Conservation (phyloP, 1,140 invertebrate genomes). For the Micrasema longulum region DNA sequence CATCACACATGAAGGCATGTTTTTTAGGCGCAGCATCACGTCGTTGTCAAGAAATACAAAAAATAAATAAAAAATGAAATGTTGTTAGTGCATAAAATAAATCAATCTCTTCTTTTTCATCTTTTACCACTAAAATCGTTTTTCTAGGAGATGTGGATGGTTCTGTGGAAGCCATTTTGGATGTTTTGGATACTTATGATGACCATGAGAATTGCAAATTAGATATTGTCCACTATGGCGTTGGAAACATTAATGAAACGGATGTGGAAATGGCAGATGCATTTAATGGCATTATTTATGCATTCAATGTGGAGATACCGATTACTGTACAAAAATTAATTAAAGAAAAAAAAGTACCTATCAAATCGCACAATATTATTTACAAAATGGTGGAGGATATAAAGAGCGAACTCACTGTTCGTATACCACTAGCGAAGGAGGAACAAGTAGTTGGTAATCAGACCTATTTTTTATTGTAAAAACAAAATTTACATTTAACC, state of each 20-base stretch:
- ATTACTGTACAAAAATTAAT: slow-evolving; percentile 62
- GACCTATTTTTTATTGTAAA: too few species aligned
- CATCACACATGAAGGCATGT: too few species aligned
- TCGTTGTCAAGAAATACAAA: too few species aligned
- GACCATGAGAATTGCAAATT: slow-evolving; percentile 80
- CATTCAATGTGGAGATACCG: slow-evolving; percentile 81
- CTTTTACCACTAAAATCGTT: too few species aligned
- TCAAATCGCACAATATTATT: slow-evolving; percentile 87
- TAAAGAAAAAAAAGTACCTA: slow-evolving; percentile 68
- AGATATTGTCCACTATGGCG: slow-evolving; percentile 89
- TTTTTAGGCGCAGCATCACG: too few species aligned
- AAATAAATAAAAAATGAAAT: too few species aligned
- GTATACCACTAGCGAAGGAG: slow-evolving; percentile 76
- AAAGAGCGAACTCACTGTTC: slow-evolving; percentile 81
- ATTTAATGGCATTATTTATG: slow-evolving; percentile 88
- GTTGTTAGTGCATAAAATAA: too few species aligned
- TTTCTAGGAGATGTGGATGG: slow-evolving; percentile 82
- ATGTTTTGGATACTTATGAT: slow-evolving; percentile 91
- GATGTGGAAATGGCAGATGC: slow-evolving; percentile 89
- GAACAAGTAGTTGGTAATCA: slow-evolving; percentile 81
- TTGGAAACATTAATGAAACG: slow-evolving; percentile 85
- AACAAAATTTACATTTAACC: too few species aligned
- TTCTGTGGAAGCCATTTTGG: slow-evolving; percentile 93
- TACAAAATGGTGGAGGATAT: slow-evolving; percentile 92
- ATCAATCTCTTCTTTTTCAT: not conserved